Conservation (phyloP, 2,888 invertebrate species). For the Lochmaea crataegi region DNA sequence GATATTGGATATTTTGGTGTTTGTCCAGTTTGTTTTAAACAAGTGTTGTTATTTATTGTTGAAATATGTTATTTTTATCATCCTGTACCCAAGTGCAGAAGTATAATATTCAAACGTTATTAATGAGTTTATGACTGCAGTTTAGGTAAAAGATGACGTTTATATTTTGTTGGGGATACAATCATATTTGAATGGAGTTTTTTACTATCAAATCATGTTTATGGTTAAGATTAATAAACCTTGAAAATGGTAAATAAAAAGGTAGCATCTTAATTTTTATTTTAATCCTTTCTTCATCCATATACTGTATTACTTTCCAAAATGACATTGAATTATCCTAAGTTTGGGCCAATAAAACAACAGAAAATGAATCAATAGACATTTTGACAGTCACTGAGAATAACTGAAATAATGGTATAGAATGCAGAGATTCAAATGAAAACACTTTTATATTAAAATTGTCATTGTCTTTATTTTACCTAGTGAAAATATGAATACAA, state of each 20-base stretch:
- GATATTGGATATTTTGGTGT: constrained; percentile 2
- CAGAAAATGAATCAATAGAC: no score
- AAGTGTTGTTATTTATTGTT: constrained; percentile 47
- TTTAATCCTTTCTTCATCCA: no score
- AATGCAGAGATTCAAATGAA: no score
- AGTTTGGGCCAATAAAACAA: no score
- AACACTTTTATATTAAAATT: no score
- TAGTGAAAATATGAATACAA: no score
- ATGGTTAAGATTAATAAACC: constrained; percentile 4
- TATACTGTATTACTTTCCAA: no score
- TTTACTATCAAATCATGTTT: neutral
- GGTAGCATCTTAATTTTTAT: neutral
- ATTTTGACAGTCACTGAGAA: no score
- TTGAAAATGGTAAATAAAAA: neutral
- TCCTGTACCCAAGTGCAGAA: neutral
- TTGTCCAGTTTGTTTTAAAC: constrained; percentile 45
- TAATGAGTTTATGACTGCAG: neutral
- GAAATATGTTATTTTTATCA: constrained; percentile 15
- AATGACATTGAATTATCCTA: no score
- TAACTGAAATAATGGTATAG: no score
- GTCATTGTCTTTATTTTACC: no score
- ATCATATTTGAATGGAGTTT: neutral
- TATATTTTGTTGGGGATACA: constrained; percentile 2
- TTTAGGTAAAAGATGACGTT: neutral
- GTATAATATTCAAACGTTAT: neutral